Evolutionary conservation across 1,140 invertebrate species (phyloP).

Genomic region (Gryllus bimaculatus): DNA sequence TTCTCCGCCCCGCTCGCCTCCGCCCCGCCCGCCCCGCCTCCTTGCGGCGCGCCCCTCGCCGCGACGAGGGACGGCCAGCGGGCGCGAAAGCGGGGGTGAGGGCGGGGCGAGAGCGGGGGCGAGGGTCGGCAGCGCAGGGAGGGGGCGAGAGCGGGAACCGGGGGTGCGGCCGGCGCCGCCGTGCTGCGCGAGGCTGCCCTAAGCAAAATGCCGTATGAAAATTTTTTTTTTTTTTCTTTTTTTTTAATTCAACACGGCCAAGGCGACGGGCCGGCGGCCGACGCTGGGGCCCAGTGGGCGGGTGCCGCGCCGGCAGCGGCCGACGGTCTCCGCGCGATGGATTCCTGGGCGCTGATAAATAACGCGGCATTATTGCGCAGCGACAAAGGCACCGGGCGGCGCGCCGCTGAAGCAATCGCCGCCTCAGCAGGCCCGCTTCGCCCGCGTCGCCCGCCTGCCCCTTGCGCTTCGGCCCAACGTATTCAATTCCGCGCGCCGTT

Average conservation of each 20-base stretch:
- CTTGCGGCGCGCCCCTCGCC: too few species aligned
- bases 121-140: too few species aligned
- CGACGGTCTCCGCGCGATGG: not conserved
- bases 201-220: not conserved
- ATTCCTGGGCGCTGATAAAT: not conserved
- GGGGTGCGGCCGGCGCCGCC: not conserved
- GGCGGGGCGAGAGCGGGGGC: too few species aligned
- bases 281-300: not conserved
- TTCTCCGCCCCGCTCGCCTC: too few species aligned
- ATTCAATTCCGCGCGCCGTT: not conserved
- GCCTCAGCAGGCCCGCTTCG: too few species aligned
- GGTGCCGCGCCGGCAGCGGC: too few species aligned
- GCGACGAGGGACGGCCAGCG: too few species aligned
- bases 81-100: too few species aligned
- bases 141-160: too few species aligned
- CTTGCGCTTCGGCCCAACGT: not conserved
- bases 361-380: not conserved
- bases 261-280: not conserved
- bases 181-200: not conserved
- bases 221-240: too few species aligned
- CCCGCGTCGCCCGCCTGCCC: too few species aligned
- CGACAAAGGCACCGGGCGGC: not conserved
- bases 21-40: too few species aligned
- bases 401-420: not conserved
- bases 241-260: conserved; percentile 3